phyloP scores from a whole-genome alignment of 2,888 invertebrate species.

The Oxytorus armatus region DNA sequence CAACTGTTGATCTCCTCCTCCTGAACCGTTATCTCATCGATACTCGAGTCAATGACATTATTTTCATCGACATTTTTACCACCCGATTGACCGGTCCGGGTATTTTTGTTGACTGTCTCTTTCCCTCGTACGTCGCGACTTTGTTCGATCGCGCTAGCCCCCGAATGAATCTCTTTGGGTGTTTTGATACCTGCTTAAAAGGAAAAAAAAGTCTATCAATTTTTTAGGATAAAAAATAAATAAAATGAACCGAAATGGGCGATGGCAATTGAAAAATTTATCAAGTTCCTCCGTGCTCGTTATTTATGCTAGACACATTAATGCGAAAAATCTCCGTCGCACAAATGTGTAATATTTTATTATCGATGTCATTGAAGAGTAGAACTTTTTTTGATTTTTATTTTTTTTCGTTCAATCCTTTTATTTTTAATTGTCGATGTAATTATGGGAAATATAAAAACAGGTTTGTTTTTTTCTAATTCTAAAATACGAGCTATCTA shows the following conservation, averaged over 20 bases:
- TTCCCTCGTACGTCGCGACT: constrained; percentile 57
- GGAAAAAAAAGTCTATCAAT: constrained; percentile 25
- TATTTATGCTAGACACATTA: background rate
- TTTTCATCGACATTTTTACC: constrained; percentile 76
- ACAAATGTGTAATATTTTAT: no score
- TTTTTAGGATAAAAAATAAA: background rate
- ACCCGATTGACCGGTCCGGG: constrained; percentile 75
- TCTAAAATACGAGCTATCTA: constrained; percentile 39
- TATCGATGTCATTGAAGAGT: no score
- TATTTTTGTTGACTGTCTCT: constrained; percentile 68
- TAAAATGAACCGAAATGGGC: background rate
- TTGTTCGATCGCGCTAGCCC: constrained; percentile 69
- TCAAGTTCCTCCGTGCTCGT: constrained; percentile 72
- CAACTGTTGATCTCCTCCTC: constrained; percentile 83
- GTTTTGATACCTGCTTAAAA: constrained; percentile 71
- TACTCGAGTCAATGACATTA: constrained; percentile 87
- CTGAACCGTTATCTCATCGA: constrained; percentile 85
- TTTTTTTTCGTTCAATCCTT: background rate
- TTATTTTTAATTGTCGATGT: background rate
- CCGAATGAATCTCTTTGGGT: constrained; percentile 75
- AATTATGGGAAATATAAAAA: background rate
- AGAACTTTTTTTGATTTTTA: background rate
- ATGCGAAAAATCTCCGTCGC: no score
- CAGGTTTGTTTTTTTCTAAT: background rate
- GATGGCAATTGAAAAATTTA: background rate